A percentile compares a stretch with the other conserved stretches of the same genome.
phyloP scores from a whole-genome alignment of 2,113 vertebrate species.

The Bujurquina vittata region DNA sequence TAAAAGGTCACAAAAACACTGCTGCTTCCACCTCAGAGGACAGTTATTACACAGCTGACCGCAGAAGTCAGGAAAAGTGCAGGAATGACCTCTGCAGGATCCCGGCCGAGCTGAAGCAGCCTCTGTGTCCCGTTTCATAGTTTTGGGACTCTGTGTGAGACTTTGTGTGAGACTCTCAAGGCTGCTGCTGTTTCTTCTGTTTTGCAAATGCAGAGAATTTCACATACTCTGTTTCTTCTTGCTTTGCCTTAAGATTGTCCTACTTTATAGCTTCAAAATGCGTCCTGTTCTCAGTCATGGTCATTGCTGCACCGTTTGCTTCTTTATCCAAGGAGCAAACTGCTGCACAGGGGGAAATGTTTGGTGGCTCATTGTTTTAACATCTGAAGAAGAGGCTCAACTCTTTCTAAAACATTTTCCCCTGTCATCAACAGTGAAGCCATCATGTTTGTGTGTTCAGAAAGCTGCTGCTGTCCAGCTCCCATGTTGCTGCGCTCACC shows the following conservation, averaged over 20 bases:
- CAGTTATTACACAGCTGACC: fast-evolving
- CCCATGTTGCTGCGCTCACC: background rate
- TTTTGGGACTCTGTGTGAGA: background rate
- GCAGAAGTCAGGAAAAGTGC: background rate
- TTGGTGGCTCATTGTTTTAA: background rate
- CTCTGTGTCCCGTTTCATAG: background rate
- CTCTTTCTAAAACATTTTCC: background rate
- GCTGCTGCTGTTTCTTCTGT: background rate
- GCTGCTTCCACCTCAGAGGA: background rate
- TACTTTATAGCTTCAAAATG: background rate
- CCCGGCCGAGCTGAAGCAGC: background rate
- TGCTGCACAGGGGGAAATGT: background rate
- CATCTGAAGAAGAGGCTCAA: background rate
- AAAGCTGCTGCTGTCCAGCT: too few species aligned
- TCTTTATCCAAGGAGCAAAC: background rate
- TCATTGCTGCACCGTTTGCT: background rate
- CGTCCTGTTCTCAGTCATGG: background rate
- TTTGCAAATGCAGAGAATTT: conserved; percentile 2
- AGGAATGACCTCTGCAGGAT: background rate
- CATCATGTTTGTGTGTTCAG: too few species aligned
- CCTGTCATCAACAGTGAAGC: background rate
- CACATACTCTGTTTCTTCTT: background rate
- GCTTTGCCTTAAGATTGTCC: background rate
- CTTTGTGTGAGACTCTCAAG: background rate
- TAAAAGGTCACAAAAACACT: background rate